Evolutionary conservation across 2,797 vertebrate species (phyloP).

Genomic region (Xerus rutilus): DNA sequence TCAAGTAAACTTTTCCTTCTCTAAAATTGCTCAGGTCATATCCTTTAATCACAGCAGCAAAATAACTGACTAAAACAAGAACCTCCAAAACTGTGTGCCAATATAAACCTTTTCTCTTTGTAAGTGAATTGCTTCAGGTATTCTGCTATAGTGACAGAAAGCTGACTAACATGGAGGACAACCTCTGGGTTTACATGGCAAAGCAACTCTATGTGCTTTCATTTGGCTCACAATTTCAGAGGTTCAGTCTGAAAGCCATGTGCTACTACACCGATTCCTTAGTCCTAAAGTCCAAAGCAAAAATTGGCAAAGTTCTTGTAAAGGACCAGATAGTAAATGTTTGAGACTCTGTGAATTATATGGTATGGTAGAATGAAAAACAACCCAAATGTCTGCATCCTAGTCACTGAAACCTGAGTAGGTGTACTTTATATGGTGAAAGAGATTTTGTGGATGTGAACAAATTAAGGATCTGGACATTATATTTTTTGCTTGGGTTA

Average conservation of each 20-base stretch:
- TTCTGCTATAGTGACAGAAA: not conserved
- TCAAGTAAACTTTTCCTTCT: too few relatives aligned
- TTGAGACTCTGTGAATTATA: not conserved
- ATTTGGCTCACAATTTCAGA: too few relatives aligned
- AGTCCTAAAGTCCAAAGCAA: not conserved
- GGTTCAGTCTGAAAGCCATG: not conserved
- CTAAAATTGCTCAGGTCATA: too few relatives aligned
- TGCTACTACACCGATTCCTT: not conserved
- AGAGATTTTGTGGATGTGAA: not conserved
- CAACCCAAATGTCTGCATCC: not conserved
- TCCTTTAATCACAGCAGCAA: too few relatives aligned
- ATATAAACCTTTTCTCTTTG: too few relatives aligned
- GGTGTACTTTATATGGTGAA: not conserved
- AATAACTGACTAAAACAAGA: too few relatives aligned
- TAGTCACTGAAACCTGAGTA: not conserved
- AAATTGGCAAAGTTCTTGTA: not conserved
- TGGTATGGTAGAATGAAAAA: not conserved
- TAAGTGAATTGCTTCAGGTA: not conserved
- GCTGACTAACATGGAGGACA: too few relatives aligned
- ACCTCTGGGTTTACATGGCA: not conserved
- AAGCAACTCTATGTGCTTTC: not conserved
- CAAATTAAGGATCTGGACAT: not conserved
- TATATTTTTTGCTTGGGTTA: not conserved
- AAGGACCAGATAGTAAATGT: not conserved
- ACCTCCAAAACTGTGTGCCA: too few relatives aligned